phyloP scores from a whole-genome alignment of 2,888 invertebrate genomes.

The Arge pagana region DNA sequence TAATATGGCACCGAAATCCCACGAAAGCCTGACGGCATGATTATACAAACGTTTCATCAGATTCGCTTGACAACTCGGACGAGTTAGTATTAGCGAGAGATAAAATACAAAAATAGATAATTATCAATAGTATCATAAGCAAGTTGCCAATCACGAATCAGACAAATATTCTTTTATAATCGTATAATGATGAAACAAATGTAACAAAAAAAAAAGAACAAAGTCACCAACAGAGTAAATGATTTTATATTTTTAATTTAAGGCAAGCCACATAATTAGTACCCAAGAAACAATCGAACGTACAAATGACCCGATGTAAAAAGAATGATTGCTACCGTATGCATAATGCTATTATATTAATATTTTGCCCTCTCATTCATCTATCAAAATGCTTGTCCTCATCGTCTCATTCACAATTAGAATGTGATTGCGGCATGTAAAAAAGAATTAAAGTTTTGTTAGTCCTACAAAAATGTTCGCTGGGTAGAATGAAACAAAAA shows the following conservation, averaged over 20 bases:
- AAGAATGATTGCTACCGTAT: constrained; percentile 11
- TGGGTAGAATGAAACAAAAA: constrained; percentile 39
- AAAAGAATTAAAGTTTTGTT: constrained; percentile 41
- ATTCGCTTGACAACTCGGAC: not conserved
- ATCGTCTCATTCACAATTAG: constrained; percentile 43
- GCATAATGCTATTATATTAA: constrained; percentile 53
- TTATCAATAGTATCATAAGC: not conserved
- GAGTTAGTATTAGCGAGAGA: constrained; percentile 7
- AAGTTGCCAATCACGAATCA: not conserved
- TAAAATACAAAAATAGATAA: not conserved
- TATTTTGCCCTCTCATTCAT: constrained; percentile 58
- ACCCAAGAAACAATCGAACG: constrained; percentile 35
- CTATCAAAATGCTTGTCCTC: constrained; percentile 45
- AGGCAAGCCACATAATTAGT: constrained; percentile 23
- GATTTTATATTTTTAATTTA: not conserved
- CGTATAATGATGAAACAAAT: no score
- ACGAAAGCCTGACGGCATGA: constrained; percentile 10
- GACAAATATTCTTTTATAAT: not conserved
- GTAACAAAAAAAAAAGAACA: not conserved
- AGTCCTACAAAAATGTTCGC: constrained; percentile 51
- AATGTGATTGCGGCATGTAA: constrained; percentile 38
- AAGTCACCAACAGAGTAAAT: not conserved
- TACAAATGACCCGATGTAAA: constrained; percentile 38
- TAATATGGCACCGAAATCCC: constrained; percentile 9
- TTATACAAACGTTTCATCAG: constrained; percentile 1